Evolutionary conservation across 2,113 vertebrate genomes (phyloP).

Genomic region (Poeciliopsis occidentalis): DNA sequence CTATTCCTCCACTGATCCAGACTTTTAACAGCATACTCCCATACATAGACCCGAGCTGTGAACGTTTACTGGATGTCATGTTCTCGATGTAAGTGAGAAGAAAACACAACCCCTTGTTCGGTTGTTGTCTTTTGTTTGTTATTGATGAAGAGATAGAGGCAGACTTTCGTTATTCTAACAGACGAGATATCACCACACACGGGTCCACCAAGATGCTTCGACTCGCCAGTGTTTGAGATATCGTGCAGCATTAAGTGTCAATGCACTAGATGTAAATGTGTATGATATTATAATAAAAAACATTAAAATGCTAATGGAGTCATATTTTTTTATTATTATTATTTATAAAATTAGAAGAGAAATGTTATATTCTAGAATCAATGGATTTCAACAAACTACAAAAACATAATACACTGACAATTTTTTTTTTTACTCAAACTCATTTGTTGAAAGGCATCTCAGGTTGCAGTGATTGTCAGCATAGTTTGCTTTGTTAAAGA

Average conservation of each 20-base stretch:
- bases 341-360: neutral
- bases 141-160: slow-evolving; percentile 39
- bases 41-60: slow-evolving; percentile 7
- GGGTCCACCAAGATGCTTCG: slow-evolving; percentile 31
- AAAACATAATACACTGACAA: neutral
- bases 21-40: slow-evolving; percentile 1
- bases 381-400: slow-evolving; percentile 1
- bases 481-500: neutral
- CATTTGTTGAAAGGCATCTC: neutral
- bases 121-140: slow-evolving; percentile 64
- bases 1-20: slow-evolving; percentile 6
- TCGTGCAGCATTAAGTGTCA: slow-evolving; percentile 69
- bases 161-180: slow-evolving; percentile 12
- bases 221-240: slow-evolving; percentile 67
- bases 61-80: slow-evolving; percentile 6
- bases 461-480: neutral
- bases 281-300: slow-evolving; percentile 77
- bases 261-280: slow-evolving; percentile 77
- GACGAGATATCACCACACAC: slow-evolving; percentile 21
- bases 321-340: slow-evolving; percentile 32
- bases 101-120: slow-evolving; percentile 31
- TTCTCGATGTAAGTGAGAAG: slow-evolving; percentile 50
- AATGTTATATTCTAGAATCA: neutral
- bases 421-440: neutral
- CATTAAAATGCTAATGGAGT: slow-evolving; percentile 50